Evolutionary conservation across 2,888 invertebrate species (phyloP).

Genomic region (Noctua pronuba): DNA sequence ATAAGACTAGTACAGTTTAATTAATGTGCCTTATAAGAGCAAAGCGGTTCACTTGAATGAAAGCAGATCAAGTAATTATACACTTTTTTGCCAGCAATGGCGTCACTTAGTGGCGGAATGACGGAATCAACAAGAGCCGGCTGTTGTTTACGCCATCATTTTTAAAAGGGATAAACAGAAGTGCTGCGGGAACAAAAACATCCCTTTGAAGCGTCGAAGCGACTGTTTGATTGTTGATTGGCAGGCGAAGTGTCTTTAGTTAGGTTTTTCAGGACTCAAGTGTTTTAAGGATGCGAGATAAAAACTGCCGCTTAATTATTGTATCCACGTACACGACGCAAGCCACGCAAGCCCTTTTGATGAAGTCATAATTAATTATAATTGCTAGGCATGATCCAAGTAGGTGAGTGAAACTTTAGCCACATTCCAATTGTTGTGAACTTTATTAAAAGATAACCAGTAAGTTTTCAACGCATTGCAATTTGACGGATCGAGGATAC

Average conservation of each 20-base stretch:
- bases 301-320: conserved; percentile 18
- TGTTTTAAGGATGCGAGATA: not conserved
- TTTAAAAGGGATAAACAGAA: conserved; percentile 33
- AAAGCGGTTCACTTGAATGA: conserved; percentile 67
- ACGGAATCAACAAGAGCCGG: conserved; percentile 42
- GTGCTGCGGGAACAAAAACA: conserved; percentile 30
- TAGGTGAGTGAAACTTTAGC: not conserved
- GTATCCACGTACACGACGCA: not conserved
- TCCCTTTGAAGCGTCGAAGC: conserved; percentile 17
- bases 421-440: not conserved
- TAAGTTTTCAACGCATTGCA: not conserved
- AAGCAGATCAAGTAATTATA: conserved; percentile 71
- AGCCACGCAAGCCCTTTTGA: not conserved
- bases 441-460: not conserved
- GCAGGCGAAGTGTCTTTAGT: conserved; percentile 21
- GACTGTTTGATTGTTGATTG: conserved; percentile 37
- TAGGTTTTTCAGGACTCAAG: conserved; percentile 33
- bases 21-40: conserved; percentile 71
- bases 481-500: not conserved
- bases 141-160: conserved; percentile 50
- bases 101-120: conserved; percentile 53
- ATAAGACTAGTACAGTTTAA: conserved; percentile 66
- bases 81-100: conserved; percentile 56
- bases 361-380: not conserved
- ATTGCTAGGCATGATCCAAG: not conserved